These are phyloP conservation scores for Eubasilissa regina DNA, from an alignment of 1,140 invertebrate species.

Conservation along the genomic window DNA sequence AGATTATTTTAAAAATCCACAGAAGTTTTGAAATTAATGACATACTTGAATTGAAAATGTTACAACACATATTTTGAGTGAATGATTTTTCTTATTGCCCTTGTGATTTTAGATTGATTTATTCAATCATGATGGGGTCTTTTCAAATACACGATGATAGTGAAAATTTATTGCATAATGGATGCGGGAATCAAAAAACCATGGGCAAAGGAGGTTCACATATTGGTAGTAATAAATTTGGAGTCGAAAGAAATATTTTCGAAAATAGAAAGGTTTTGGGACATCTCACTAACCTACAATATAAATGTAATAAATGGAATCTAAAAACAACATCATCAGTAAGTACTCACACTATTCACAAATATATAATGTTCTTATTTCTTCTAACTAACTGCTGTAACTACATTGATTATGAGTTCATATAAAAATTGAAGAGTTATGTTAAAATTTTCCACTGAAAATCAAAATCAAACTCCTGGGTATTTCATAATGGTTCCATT, in stretches of 20 bases:
- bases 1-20: not conserved
- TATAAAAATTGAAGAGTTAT: too few relatives aligned
- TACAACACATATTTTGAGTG: not conserved
- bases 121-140: constrained; percentile 44
- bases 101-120: constrained; percentile 1
- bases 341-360: not conserved
- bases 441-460: too few relatives aligned
- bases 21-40: not conserved
- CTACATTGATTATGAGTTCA: too few relatives aligned
- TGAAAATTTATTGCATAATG: constrained; percentile 39
- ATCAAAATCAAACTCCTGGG: too few relatives aligned
- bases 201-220: not conserved
- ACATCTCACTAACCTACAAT: constrained; percentile 21
- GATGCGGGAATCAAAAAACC: constrained; percentile 24
- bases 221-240: constrained; percentile 2
- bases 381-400: too few relatives aligned
- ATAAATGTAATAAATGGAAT: constrained; percentile 23
- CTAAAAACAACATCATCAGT: constrained; percentile 1
- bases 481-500: too few relatives aligned
- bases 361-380: too few relatives aligned
- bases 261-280: constrained; percentile 40
- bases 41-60: not conserved
- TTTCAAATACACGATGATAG: constrained; percentile 57
- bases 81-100: not conserved
- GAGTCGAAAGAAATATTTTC: constrained; percentile 12